phyloP scores from a whole-genome alignment of 2,797 vertebrate species.

The Simalia tracyae region DNA sequence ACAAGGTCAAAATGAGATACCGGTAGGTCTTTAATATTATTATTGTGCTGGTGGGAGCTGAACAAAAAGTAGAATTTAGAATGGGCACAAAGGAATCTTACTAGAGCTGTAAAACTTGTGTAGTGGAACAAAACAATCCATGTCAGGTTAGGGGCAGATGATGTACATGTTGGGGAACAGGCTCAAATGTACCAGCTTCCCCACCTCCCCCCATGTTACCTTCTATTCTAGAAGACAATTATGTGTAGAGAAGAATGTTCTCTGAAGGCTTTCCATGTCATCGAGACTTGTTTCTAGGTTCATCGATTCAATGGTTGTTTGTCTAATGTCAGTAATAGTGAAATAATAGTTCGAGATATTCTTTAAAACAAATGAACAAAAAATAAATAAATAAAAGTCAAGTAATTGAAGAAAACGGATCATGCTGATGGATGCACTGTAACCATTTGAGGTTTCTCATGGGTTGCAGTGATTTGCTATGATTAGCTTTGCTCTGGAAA shows the following conservation, averaged over 20 bases:
- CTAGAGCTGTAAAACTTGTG: background rate
- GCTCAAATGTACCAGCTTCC: background rate
- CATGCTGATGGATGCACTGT: background rate
- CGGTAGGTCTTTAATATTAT: slow-evolving; percentile 81
- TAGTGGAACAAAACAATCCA: background rate
- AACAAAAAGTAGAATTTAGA: background rate
- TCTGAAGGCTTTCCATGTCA: background rate
- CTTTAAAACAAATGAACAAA: background rate
- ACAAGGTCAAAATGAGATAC: slow-evolving; percentile 90
- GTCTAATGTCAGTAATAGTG: background rate
- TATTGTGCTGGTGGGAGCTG: background rate
- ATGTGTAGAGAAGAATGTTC: background rate
- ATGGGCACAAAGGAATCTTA: background rate
- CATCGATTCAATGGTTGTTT: background rate
- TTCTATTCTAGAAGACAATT: background rate
- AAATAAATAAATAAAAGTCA: background rate
- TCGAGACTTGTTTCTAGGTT: background rate
- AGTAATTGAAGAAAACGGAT: background rate
- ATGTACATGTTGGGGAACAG: background rate
- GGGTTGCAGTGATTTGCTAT: background rate
- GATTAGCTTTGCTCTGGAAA: background rate
- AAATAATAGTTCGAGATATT: background rate
- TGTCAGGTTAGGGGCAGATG: background rate
- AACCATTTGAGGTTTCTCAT: background rate
- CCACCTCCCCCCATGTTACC: too few species aligned